phyloP scores from a whole-genome alignment of 2,113 vertebrate species.

The Calonectris borealis region DNA sequence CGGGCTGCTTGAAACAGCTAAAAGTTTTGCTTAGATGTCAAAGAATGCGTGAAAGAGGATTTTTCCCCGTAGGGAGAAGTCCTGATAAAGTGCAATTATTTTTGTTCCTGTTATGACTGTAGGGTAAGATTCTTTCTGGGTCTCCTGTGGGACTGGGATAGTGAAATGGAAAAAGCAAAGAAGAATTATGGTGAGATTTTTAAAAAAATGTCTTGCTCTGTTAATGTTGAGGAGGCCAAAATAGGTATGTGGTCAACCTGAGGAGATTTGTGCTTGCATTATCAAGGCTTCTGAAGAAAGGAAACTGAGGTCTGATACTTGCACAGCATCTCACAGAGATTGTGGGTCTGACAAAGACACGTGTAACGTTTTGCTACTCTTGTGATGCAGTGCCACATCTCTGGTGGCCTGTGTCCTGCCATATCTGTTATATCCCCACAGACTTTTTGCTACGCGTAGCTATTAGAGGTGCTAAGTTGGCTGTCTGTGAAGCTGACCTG shows the following conservation, averaged over 20 bases:
- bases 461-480: not conserved
- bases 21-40: not conserved
- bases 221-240: not conserved
- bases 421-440: not conserved
- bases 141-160: not conserved
- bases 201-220: not conserved
- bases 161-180: conserved; percentile 18
- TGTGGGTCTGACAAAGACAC: not conserved
- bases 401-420: not conserved
- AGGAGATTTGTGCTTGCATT: not conserved
- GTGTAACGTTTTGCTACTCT: not conserved
- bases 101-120: conserved; percentile 28
- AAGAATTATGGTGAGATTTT: not conserved
- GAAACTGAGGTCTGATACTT: not conserved
- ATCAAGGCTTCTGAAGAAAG: not conserved
- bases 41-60: not conserved
- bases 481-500: not conserved
- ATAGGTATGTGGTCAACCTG: not conserved
- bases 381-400: not conserved
- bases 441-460: not conserved
- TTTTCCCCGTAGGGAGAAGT: not conserved
- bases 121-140: not conserved
- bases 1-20: not conserved
- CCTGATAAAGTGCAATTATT: not conserved
- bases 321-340: not conserved